Evolutionary conservation across 2,113 vertebrate species (phyloP), one percentile per base, ranked within the genome.

Genomic region (Ondatra zibethicus): DNA sequence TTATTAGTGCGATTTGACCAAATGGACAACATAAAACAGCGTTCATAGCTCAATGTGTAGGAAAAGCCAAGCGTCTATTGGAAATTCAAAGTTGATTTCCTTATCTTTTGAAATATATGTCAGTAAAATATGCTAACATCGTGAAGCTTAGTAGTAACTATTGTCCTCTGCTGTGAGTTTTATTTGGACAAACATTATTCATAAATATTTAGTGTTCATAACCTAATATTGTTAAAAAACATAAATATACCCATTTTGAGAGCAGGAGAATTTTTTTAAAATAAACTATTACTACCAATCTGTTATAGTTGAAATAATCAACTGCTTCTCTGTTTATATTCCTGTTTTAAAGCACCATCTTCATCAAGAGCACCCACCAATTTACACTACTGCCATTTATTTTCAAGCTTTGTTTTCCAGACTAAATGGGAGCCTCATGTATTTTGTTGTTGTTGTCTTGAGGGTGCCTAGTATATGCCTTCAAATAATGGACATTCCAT

Each of bases 31-130:
- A 80, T 92, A 94, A 95, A 97, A 52, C 31, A 93, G 9, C 65
- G 78, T 81, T 91, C 77, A 82, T 78, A 87, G 93, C 94, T 96
- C 50, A 94, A 17, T 78, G 12, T 36, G 5, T 42, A 96, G 75
- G 39, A 91, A 87, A 93, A 93, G 61, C 55, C 61, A 95, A 42
- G 27, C 84, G 92, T 97, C 92, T 91, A 25, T 47, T 96, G n/a
- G 19, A 78, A 87, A 84, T 92, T 61, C 78, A 92, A 96, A 80
- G 47, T 80, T 97, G 73, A 91, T 94, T 93, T 93, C 31, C 63
- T 55, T 63, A 89, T 73, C 33, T 93, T 96, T 81, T 70, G 93
- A 52, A 85, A 92, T 61, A 55, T 39, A 88, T 39, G 17, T 82
- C 72, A 91, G 92, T 86, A 94, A 76, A 88, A 89, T 39, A 68